Evolutionary conservation across 92 coral and sea anemone species (phyloP), one percentile per base, ranked within the genome.

Genomic region (Diadumene lineata): DNA sequence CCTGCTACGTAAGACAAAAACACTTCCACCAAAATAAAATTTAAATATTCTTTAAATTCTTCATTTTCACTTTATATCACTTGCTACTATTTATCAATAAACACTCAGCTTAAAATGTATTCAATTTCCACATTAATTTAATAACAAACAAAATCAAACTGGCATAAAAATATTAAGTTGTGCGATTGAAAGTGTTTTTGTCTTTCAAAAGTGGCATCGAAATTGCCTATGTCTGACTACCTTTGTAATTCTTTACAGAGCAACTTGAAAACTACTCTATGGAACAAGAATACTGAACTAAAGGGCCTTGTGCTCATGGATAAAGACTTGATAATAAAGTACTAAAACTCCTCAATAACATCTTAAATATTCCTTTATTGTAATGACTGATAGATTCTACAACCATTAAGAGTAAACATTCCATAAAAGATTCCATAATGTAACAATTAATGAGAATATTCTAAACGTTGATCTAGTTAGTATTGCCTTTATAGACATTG

Each of bases 161-260:
- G 22, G n/a, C 77, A 55, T 50, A 56, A 26, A 33, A n/a, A n/a
- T n/a, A n/a, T n/a, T n/a, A 56, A 72, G 56, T 31, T 72, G 53
- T 51, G 64, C 33, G 77, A 77, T 34, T 3, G 31, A 44, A 69
- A 68, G 88, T 87, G 92, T 87, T 87, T 87, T 87, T 87, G 92
- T 87, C 88, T 87, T 87, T 85, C 73, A 43, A 72, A 24, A 0
- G 50, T 23, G 8, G 69, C 70, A 79, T 55, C 43, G 7, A 28
- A 23, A 26, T 19, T 50, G 77, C 56, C 66, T 4, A 8, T 26
- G 7, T 78, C 72, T 78, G 82, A 68, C 70, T 24, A 51, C 56
- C 21, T 60, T 78, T 78, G 75, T 78, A 57, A 78, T 87, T 77
- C 79, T 87, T 85, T 87, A 78, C 92, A 87, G 92, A 87, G 88